phyloP scores from a whole-genome alignment of 1,140 invertebrate species.

The Heliothis virescens region DNA sequence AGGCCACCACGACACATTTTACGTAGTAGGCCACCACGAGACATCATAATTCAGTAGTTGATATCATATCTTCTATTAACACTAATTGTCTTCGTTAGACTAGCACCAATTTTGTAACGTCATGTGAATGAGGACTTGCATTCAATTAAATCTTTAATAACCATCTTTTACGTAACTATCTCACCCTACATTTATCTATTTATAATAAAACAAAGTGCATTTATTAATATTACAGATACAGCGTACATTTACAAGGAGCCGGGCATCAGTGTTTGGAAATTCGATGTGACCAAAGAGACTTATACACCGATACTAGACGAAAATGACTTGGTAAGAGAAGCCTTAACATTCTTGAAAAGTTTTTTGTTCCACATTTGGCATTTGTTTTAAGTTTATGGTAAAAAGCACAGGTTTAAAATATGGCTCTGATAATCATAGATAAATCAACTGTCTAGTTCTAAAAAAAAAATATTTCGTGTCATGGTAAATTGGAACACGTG shows the following conservation, averaged over 20 bases:
- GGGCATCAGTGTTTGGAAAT: conserved; percentile 81
- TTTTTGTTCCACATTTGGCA: background rate
- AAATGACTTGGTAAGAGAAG: conserved; percentile 78
- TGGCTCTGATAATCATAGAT: no score
- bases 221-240: conserved; percentile 70
- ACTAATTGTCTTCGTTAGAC: no score
- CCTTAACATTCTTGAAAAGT: background rate
- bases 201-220: conserved; percentile 8
- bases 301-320: conserved; percentile 70
- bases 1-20: no score
- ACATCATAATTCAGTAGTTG: no score
- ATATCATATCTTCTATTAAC: no score
- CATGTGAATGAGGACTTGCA: background rate
- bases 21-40: no score
- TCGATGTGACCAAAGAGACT: conserved; percentile 73
- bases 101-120: background rate
- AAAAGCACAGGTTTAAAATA: no score
- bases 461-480: no score
- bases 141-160: background rate
- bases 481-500: no score
- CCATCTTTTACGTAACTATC: background rate
- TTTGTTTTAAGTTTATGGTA: no score
- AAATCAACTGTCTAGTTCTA: no score
- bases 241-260: conserved; percentile 83
- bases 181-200: conserved; percentile 11